Conservation (phyloP, 2,797 vertebrate genomes). For the Mormyrus hasselquistii region DNA sequence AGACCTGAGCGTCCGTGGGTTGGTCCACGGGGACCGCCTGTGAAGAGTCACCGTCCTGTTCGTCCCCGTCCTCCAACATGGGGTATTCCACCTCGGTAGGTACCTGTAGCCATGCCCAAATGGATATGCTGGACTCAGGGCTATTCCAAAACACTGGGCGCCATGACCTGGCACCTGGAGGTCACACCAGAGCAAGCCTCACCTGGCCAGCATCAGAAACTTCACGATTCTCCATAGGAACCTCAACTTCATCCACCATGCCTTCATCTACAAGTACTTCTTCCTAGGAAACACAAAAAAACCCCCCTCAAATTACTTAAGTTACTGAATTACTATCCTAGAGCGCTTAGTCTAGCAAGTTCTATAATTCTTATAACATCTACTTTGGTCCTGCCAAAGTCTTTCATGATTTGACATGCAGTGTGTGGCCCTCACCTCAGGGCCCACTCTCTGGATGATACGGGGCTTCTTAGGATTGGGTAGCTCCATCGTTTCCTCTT, state of each 20-base stretch:
- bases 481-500: slow-evolving; percentile 76
- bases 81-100: slow-evolving; percentile 70
- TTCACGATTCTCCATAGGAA: slow-evolving; percentile 78
- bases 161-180: neutral
- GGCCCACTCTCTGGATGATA: slow-evolving; percentile 77
- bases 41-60: slow-evolving; percentile 49
- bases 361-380: neutral
- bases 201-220: slow-evolving; percentile 79
- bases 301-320: neutral
- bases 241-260: slow-evolving; percentile 77
- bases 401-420: neutral
- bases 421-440: slow-evolving; percentile 65
- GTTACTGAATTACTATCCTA: neutral
- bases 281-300: slow-evolving; percentile 61
- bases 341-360: neutral
- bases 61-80: slow-evolving; percentile 71
- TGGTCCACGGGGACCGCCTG: slow-evolving; percentile 73
- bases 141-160: neutral
- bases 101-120: slow-evolving; percentile 52
- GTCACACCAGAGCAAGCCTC: slow-evolving; percentile 26
- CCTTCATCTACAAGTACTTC: slow-evolving; percentile 81
- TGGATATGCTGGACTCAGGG: neutral
- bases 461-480: slow-evolving; percentile 86
- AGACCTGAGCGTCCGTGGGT: slow-evolving; percentile 58
- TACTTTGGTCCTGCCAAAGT: neutral